Conservation (phyloP, 1,140 invertebrate genomes). For the Saccostrea cuccullata region DNA sequence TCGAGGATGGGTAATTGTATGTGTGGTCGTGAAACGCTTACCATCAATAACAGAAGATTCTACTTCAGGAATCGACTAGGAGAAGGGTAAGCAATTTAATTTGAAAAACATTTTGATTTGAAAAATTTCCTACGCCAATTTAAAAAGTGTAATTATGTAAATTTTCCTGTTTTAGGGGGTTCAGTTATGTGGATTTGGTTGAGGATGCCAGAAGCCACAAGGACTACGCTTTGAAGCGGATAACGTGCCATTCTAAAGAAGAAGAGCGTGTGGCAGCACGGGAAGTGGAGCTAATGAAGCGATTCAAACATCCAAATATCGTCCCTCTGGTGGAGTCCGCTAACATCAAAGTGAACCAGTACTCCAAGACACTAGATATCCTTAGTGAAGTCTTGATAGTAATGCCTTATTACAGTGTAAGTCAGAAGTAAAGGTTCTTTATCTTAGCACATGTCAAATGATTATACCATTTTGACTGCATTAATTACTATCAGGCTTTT, state of each 20-base stretch:
- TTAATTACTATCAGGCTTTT: no score
- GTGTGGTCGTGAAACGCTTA: slow-evolving; percentile 83
- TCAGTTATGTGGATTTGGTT: slow-evolving; percentile 89
- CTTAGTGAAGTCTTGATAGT: slow-evolving; percentile 87
- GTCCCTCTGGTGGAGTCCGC: slow-evolving; percentile 87
- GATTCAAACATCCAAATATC: slow-evolving; percentile 87
- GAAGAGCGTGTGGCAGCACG: slow-evolving; percentile 87
- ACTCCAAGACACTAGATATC: slow-evolving; percentile 66
- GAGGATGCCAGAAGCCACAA: slow-evolving; percentile 86
- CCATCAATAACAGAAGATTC: slow-evolving; percentile 86
- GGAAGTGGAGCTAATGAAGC: slow-evolving; percentile 88
- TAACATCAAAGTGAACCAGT: slow-evolving; percentile 74
- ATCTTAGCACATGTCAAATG: no score
- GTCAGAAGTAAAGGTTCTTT: not conserved
- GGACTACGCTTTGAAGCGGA: slow-evolving; percentile 89
- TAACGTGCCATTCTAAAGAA: slow-evolving; percentile 88
- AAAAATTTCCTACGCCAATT: no score
- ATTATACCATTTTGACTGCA: no score
- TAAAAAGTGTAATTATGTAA: no score
- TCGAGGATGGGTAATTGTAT: slow-evolving; percentile 85
- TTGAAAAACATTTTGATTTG: no score
- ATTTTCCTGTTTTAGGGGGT: slow-evolving; percentile 84
- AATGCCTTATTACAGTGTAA: slow-evolving; percentile 86
- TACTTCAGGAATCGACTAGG: slow-evolving; percentile 86
- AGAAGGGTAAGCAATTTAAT: slow-evolving; percentile 88